A percentile compares a stretch with the other conserved stretches of the same genome.
Evolutionary conservation across 1,140 invertebrate species (phyloP).

Genomic region (Coelopa frigida): DNA sequence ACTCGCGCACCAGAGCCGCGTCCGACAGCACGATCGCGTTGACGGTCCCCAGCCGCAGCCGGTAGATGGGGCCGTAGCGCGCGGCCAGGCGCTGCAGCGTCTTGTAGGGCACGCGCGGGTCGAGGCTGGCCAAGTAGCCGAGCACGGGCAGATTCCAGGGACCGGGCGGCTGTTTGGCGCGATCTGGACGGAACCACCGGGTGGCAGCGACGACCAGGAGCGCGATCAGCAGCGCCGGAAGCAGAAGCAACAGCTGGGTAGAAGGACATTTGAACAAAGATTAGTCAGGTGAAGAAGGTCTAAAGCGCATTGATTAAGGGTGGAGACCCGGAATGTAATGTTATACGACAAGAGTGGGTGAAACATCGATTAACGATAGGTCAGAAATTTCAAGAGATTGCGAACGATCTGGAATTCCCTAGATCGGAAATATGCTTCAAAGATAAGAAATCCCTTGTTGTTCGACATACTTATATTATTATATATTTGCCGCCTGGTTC

Average conservation of each 20-base stretch:
- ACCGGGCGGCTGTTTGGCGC: conserved; percentile 58
- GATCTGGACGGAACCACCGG: background rate
- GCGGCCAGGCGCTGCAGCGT: conserved; percentile 57
- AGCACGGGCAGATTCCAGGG: conserved; percentile 68
- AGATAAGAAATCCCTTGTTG: too few species aligned
- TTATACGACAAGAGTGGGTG: too few species aligned
- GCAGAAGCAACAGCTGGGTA: background rate
- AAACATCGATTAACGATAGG: too few species aligned
- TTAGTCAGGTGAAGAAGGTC: background rate
- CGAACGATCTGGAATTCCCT: too few species aligned
- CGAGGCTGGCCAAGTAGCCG: conserved; percentile 68
- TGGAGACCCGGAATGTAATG: too few species aligned
- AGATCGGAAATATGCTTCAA: too few species aligned
- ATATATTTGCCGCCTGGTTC: too few species aligned
- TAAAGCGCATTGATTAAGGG: too few species aligned
- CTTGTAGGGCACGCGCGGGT: conserved; percentile 58
- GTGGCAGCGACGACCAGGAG: background rate
- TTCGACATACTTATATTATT: too few species aligned
- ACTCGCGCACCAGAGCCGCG: conserved; percentile 58
- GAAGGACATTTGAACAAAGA: background rate
- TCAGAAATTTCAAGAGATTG: too few species aligned
- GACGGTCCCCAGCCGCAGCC: conserved; percentile 63
- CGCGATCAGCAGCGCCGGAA: conserved; percentile 1
- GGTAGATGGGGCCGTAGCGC: conserved; percentile 65
- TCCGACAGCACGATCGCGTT: conserved; percentile 68